A percentile compares a stretch with the other conserved stretches of the same genome.
phyloP scores from a whole-genome alignment of 2,113 vertebrate species.

The Picathartes gymnocephalus region DNA sequence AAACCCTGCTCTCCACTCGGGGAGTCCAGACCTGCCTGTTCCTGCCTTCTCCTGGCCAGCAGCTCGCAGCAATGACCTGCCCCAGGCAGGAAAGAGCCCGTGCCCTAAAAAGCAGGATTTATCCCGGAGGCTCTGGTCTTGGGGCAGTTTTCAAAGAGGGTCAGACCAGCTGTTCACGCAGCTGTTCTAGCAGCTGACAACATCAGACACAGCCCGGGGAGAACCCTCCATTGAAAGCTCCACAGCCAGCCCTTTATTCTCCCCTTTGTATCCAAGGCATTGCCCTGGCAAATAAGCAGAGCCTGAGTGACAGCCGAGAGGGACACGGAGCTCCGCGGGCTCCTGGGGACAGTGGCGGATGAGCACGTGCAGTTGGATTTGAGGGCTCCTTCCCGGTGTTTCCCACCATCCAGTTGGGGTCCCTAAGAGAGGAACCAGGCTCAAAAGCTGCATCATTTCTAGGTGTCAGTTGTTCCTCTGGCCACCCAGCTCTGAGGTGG shows the following conservation, averaged over 20 bases:
- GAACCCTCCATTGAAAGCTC: background rate
- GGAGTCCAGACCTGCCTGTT: background rate
- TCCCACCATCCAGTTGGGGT: background rate
- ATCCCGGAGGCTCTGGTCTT: background rate
- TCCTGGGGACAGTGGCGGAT: background rate
- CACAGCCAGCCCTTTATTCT: background rate
- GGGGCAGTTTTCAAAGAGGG: background rate
- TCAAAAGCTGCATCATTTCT: background rate
- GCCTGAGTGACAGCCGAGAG: background rate
- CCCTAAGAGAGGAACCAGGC: background rate
- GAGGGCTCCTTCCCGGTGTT: accelerated
- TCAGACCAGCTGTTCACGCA: constrained; percentile 40
- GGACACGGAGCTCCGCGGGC: accelerated
- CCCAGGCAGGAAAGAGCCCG: background rate
- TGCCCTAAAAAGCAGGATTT: background rate
- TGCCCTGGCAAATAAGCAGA: background rate
- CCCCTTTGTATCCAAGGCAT: background rate
- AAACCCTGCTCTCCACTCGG: background rate
- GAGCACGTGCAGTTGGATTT: accelerated
- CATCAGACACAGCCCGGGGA: background rate
- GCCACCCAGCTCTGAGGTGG: background rate
- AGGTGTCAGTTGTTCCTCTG: background rate
- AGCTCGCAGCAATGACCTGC: background rate
- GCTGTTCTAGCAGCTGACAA: constrained; percentile 57
- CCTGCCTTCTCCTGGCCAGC: background rate